Evolutionary conservation across 2,797 vertebrate species (phyloP), one percentile per base, ranked within the genome.

Genomic region (Bryconaethiops microstoma): DNA sequence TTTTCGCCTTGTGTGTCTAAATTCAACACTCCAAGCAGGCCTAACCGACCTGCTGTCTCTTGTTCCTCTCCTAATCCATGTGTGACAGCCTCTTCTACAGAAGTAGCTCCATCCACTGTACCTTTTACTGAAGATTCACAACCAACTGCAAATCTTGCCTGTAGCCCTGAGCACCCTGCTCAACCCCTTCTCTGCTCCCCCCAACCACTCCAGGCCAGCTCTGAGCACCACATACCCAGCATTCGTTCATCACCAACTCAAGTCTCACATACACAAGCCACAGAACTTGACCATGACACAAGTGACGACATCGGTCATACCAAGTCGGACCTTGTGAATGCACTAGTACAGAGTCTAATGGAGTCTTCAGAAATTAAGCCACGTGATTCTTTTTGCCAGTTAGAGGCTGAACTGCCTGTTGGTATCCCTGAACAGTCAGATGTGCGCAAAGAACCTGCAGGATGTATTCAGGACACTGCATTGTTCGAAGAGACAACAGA

Each of bases 1-100:
- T 72, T 85, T 25, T 92, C 92, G 40, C 90, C 92, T 14, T 78
- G 55, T 77, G 63, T 82, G 45, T 82, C 82, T 29, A 81, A 74
- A 35, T 75, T 84, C 19, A 78, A 62, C 29, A 87, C 87, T 29
- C 85, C 87, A 39, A 50, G 68, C 40, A 87, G 73, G 9, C 48
- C 14, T 35, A 12, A 59, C 14, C 81, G 74, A 65, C 52, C 82
- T 6, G 16, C 29, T 17, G 45, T 64, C 14, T 2, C 14, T 19
- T 62, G 63, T 0, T 13, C 72, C 2, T 84, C 81, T 74, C 67
- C 76, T 21, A 59, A 78, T 23, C 63, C 78, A 59, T 29, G 23
- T 8, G 35, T 39, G 25, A 70, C 52, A 10, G 72, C 83, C 69
- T 86, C 90, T 5, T 89, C 92, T 0, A 78, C 86, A 65, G 87